phyloP scores from a whole-genome alignment of 2,888 invertebrate species.

The Xylophagus ater region DNA sequence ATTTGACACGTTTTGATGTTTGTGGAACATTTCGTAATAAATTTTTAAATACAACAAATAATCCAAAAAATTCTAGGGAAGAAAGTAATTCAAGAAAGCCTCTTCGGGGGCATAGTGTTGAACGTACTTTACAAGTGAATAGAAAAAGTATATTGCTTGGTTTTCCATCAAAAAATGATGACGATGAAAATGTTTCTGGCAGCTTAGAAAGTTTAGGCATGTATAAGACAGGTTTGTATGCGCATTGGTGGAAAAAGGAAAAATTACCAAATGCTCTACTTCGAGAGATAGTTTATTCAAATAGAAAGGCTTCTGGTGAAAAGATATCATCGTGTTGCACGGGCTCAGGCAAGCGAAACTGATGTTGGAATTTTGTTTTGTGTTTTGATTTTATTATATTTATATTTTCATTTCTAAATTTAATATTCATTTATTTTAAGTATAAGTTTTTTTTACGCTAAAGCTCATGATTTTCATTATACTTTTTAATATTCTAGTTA shows the following conservation, averaged over 20 bases:
- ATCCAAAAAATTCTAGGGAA: slow-evolving; percentile 17
- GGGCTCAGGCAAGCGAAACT: slow-evolving; percentile 28
- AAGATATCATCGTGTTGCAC: slow-evolving; percentile 15
- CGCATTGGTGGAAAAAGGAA: slow-evolving; percentile 89
- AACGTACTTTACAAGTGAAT: slow-evolving; percentile 26
- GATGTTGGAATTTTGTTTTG: slow-evolving; percentile 18
- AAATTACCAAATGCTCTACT: slow-evolving; percentile 60
- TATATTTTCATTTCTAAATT: slow-evolving; percentile 2
- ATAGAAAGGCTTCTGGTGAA: slow-evolving; percentile 33
- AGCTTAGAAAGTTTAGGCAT: slow-evolving; percentile 28
- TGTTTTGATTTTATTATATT: slow-evolving; percentile 7
- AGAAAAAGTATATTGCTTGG: slow-evolving; percentile 32
- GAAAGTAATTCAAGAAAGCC: slow-evolving; percentile 7
- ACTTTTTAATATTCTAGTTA: slow-evolving; percentile 3
- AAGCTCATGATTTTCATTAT: slow-evolving; percentile 7
- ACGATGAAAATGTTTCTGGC: slow-evolving; percentile 18
- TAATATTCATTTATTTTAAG: slow-evolving; percentile 10
- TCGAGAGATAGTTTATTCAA: slow-evolving; percentile 38
- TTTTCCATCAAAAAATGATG: slow-evolving; percentile 15
- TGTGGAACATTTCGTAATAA: slow-evolving; percentile 37
- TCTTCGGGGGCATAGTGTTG: slow-evolving; percentile 18
- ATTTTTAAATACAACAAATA: slow-evolving; percentile 27
- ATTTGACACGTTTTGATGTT: slow-evolving; percentile 32
- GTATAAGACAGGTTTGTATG: slow-evolving; percentile 76
- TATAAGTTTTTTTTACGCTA: slow-evolving; percentile 10